phyloP scores from a whole-genome alignment of 2,797 vertebrate species.

The Neopelma chrysocephalum region DNA sequence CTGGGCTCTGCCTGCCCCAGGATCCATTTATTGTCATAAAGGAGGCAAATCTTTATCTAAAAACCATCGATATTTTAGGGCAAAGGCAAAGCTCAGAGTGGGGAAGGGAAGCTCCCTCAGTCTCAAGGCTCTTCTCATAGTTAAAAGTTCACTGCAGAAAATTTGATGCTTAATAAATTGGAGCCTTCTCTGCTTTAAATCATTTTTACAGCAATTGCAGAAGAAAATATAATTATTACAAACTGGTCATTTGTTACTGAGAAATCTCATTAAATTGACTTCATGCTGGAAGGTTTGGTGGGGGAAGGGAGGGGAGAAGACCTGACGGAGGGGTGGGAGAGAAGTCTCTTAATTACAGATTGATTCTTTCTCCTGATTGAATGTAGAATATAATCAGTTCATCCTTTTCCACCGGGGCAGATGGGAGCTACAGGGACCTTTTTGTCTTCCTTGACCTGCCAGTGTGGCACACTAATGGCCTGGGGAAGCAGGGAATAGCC shows the following conservation, averaged over 20 bases:
- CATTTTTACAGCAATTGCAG: slow-evolving; percentile 69
- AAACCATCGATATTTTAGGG: slow-evolving; percentile 63
- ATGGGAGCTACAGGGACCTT: neutral
- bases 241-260: slow-evolving; percentile 78
- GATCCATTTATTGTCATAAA: slow-evolving; percentile 60
- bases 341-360: slow-evolving; percentile 74
- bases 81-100: slow-evolving; percentile 26
- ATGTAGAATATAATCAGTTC: slow-evolving; percentile 61
- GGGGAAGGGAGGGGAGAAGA: slow-evolving; percentile 39
- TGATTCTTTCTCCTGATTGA: slow-evolving; percentile 72
- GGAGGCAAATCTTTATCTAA: slow-evolving; percentile 47
- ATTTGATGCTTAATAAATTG: slow-evolving; percentile 80
- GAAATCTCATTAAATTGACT: slow-evolving; percentile 80
- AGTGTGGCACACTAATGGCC: neutral
- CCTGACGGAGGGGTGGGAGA: slow-evolving; percentile 17
- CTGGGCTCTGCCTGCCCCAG: neutral
- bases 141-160: slow-evolving; percentile 72
- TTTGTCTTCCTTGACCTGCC: neutral
- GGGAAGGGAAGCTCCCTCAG: slow-evolving; percentile 37
- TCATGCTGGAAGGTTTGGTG: slow-evolving; percentile 50
- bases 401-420: slow-evolving; percentile 30
- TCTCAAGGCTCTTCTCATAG: slow-evolving; percentile 14
- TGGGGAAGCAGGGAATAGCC: neutral
- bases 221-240: slow-evolving; percentile 82
- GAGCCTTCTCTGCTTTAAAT: slow-evolving; percentile 75